phyloP scores from a whole-genome alignment of 2,797 vertebrate species.

The Harpagifer antarcticus region DNA sequence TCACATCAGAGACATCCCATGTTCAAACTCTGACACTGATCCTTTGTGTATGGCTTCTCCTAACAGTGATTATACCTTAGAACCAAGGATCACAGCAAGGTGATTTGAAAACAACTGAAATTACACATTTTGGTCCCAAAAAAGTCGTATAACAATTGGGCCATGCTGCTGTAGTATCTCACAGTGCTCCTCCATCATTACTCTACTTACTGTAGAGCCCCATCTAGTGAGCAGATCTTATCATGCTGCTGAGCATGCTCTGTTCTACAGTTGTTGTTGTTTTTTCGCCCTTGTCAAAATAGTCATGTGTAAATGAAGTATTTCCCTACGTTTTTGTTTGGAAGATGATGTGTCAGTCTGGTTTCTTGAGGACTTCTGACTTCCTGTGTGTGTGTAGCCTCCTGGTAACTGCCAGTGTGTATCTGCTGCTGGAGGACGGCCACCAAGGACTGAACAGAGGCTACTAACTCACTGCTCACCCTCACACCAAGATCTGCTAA shows the following conservation, averaged over 20 bases:
- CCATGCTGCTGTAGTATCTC: background rate
- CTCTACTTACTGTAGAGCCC: background rate
- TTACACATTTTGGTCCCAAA: background rate
- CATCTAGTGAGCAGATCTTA: background rate
- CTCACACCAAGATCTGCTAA: constrained; percentile 63
- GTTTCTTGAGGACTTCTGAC: constrained; percentile 21
- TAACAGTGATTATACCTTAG: background rate
- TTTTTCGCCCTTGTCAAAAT: background rate
- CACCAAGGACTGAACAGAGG: constrained; percentile 78
- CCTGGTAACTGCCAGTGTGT: constrained; percentile 38
- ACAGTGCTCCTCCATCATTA: background rate
- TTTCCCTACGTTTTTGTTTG: constrained; percentile 58
- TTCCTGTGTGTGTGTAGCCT: constrained; percentile 19
- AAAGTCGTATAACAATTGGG: background rate
- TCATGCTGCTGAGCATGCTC: too few species aligned
- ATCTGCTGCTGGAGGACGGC: constrained; percentile 76
- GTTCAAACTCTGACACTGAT: background rate
- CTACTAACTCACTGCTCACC: constrained; percentile 71
- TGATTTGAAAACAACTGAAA: background rate
- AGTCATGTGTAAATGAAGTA: fast-evolving
- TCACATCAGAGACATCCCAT: background rate
- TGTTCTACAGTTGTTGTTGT: too few species aligned
- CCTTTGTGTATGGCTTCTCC: background rate
- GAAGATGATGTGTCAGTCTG: background rate
- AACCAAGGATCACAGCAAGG: background rate